Evolutionary conservation across 2,888 invertebrate species (phyloP).

Genomic region (Oxystoma pomonae): DNA sequence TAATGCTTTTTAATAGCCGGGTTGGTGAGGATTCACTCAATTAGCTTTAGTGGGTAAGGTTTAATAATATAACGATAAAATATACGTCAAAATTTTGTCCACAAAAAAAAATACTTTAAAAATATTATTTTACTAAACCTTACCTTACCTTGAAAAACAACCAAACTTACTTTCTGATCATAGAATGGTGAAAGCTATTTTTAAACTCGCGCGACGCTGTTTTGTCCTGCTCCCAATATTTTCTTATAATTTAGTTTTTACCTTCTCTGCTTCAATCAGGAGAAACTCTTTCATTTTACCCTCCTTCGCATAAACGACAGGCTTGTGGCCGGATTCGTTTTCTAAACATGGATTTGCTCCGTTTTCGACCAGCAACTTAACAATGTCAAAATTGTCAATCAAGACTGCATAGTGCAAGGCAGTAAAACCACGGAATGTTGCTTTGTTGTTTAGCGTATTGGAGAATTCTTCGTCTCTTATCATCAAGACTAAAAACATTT

Average conservation of each 20-base stretch:
- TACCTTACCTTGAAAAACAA: too few species aligned
- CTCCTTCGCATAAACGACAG: slow-evolving; percentile 69
- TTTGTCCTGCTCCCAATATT: not conserved
- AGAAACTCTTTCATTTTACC: slow-evolving; percentile 61
- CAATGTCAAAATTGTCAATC: slow-evolving; percentile 61
- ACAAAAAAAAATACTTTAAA: too few species aligned
- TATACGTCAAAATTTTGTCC: too few species aligned
- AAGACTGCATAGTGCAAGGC: slow-evolving; percentile 86
- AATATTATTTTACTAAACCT: too few species aligned
- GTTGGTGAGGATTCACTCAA: too few species aligned
- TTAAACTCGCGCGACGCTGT: too few species aligned
- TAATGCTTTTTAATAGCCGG: too few species aligned
- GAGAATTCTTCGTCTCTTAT: slow-evolving; percentile 81
- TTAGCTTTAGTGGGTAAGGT: too few species aligned
- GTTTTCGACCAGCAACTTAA: slow-evolving; percentile 62
- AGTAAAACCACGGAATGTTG: slow-evolving; percentile 80
- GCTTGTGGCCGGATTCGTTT: slow-evolving; percentile 74
- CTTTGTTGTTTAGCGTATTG: slow-evolving; percentile 62
- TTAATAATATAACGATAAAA: too few species aligned
- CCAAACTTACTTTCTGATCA: too few species aligned
- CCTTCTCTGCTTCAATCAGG: slow-evolving; percentile 50
- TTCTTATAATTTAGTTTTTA: slow-evolving; percentile 30
- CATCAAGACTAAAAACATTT: slow-evolving; percentile 50
- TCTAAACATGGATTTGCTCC: slow-evolving; percentile 72
- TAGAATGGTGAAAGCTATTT: too few species aligned